These are phyloP conservation scores for Apotomis betuletana DNA, from an alignment of 2,888 invertebrate genomes.

Conservation along the genomic window DNA sequence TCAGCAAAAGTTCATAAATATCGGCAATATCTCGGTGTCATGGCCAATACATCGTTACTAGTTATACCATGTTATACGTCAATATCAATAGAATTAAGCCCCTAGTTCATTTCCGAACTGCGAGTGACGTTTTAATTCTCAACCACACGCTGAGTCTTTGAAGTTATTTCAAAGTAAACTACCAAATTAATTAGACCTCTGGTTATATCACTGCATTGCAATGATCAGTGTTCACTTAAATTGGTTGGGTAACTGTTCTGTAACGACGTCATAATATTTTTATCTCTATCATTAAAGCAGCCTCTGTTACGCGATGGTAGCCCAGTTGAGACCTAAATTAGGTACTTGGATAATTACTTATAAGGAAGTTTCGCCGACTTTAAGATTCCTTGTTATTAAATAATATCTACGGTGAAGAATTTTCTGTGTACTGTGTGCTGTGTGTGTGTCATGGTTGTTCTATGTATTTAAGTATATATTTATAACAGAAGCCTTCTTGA, in stretches of 20 bases:
- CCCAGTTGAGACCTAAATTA: constrained; percentile 1
- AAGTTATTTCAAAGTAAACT: background rate
- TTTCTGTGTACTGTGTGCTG: too few relatives aligned
- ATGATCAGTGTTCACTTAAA: background rate
- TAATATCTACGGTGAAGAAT: background rate
- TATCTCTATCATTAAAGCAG: constrained; percentile 24
- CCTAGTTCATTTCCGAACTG: too few relatives aligned
- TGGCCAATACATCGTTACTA: too few relatives aligned
- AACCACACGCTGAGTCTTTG: background rate
- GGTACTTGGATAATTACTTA: background rate
- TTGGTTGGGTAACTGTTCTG: constrained; percentile 23
- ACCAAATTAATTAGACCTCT: background rate
- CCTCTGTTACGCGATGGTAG: constrained; percentile 17
- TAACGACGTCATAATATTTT: constrained; percentile 25
- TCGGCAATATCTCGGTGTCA: too few relatives aligned
- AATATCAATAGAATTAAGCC: too few relatives aligned
- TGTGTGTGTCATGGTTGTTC: too few relatives aligned
- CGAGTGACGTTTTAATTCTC: too few relatives aligned
- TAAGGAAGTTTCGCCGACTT: constrained; percentile 14
- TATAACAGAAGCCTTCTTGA: too few relatives aligned
- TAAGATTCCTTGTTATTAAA: constrained; percentile 8
- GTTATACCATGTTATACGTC: too few relatives aligned
- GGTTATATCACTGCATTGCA: background rate
- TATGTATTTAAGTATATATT: too few relatives aligned
- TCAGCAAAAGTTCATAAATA: too few relatives aligned